phyloP scores from a whole-genome alignment of 1,140 invertebrate species.

The Saccostrea cuccullata region DNA sequence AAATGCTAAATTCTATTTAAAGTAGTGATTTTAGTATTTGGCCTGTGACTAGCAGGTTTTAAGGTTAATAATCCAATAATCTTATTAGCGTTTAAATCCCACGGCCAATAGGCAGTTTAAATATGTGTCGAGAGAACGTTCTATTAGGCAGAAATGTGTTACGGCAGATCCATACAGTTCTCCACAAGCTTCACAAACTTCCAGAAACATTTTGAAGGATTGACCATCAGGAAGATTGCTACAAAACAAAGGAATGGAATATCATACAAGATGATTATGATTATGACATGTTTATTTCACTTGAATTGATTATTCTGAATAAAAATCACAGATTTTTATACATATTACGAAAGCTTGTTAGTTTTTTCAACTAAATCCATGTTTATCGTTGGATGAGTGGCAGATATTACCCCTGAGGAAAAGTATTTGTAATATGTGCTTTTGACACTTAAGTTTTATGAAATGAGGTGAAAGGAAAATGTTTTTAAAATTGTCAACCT shows the following conservation, averaged over 20 bases:
- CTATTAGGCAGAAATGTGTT: slow-evolving; percentile 36
- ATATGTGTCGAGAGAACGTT: neutral
- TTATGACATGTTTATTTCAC: too few relatives aligned
- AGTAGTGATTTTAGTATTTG: neutral
- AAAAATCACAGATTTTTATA: too few relatives aligned
- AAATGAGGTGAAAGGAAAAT: too few relatives aligned
- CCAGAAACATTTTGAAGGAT: slow-evolving; percentile 32
- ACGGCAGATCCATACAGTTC: slow-evolving; percentile 34
- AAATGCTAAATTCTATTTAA: neutral
- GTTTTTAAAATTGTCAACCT: too few relatives aligned
- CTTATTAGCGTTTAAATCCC: slow-evolving; percentile 24
- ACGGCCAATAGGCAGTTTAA: neutral
- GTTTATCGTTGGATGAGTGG: too few relatives aligned
- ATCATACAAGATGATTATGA: neutral
- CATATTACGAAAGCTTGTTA: too few relatives aligned
- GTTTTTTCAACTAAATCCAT: too few relatives aligned
- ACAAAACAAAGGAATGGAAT: neutral
- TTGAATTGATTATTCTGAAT: too few relatives aligned
- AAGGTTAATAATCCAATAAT: neutral
- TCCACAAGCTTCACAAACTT: slow-evolving; percentile 47
- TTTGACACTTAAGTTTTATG: too few relatives aligned
- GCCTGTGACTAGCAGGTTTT: neutral
- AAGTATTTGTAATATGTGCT: too few relatives aligned
- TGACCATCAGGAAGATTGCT: slow-evolving; percentile 39
- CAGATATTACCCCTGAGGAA: too few relatives aligned